Conservation (phyloP, 2,113 vertebrate species). For the Notechis scutatus region DNA sequence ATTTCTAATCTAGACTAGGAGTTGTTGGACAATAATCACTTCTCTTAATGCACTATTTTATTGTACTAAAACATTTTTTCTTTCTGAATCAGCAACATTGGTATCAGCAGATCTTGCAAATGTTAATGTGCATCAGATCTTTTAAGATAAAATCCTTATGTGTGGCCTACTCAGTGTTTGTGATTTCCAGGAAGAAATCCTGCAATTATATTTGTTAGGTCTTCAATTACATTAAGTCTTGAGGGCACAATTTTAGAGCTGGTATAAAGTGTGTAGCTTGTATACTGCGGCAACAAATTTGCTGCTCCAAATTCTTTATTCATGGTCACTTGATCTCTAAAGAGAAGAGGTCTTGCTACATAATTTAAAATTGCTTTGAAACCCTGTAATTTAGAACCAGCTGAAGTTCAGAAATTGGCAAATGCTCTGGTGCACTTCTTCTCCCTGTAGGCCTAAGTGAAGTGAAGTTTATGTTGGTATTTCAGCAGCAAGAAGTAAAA, state of each 20-base stretch:
- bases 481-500: not conserved
- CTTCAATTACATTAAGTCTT: not conserved
- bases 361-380: not conserved
- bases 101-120: not conserved
- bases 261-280: not conserved
- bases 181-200: not conserved
- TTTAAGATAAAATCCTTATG: not conserved
- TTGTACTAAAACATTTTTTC: not conserved
- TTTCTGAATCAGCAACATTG: not conserved
- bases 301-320: not conserved
- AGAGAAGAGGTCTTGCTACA: not conserved
- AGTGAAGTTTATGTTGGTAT: not conserved
- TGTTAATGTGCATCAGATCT: not conserved
- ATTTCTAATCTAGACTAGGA: conserved; percentile 8
- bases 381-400: not conserved
- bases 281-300: not conserved
- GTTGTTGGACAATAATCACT: not conserved
- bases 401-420: not conserved
- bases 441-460: not conserved
- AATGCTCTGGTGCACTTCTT: not conserved
- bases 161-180: not conserved
- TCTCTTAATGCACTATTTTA: not conserved
- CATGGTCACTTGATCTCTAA: not conserved
- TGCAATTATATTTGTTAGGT: not conserved
- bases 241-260: not conserved